Base-by-base conservation (phyloP, 2,113 vertebrate species). In the Cygnus atratus region DNA sequence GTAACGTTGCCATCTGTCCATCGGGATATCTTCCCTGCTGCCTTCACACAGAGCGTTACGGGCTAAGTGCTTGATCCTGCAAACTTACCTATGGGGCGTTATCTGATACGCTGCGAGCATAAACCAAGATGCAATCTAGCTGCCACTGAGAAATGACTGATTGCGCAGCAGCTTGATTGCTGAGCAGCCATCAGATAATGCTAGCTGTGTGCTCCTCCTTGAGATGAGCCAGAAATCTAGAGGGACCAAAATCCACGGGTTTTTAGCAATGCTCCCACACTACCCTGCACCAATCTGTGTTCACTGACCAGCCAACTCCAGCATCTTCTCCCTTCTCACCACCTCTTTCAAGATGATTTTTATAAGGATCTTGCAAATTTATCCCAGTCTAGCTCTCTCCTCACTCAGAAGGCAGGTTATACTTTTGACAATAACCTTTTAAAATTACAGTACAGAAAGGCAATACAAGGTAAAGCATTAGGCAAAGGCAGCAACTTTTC, bases 21-120 rank as follows among this genome's bases (percentile, higher is more conserved):
- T 33, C n/a, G 58, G 44, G 20, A 3, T 48, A 18, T 48, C 24
- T 83, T 76, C 2, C 9, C 62, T 57, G 7, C 31, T 65, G 43
- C 58, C 29, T 31, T 55, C 44, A 52, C 43, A 10, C 10, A 37
- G 16, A 43, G 37, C 9, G 8, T 17, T 80, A 58, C 0, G 0
- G 63, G 63, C 37, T 43, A 65, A 63, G 62, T n/a, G 22, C 58
- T 59, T 67, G 55, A 81, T 48, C 58, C 59, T 65, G 31, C 21
- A 57, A 73, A 39, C 4, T 25, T 31, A 26, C n/a, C 50, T 26
- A 3, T 13, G 29, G 44, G 57, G 48, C 11, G 20, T 35, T 72
- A 31, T 31, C 86, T 73, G 54, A 39, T 13, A 50, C 58, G 39
- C 39, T 37, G 6, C 1, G 19, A 57, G 43, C 25, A n/a, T 46